Conservation (phyloP, 2,113 vertebrate species). For the Actenoides lindsayi region DNA sequence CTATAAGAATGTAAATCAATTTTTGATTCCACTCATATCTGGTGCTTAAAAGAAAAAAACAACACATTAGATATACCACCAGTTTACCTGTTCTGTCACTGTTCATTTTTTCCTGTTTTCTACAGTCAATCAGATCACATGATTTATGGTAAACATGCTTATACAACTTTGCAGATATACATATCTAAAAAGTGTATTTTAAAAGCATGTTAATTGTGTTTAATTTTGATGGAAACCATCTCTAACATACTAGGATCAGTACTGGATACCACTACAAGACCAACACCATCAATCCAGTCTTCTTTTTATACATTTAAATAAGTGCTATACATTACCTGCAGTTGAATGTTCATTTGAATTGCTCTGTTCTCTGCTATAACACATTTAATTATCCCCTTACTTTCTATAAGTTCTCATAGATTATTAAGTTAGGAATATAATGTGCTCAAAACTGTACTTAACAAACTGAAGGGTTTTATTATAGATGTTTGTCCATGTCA, state of each 20-base stretch:
- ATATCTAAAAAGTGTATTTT: background rate
- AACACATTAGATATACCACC: too few species aligned
- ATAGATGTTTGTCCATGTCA: background rate
- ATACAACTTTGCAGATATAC: rapidly evolving
- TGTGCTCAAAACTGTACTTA: background rate
- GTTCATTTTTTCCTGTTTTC: background rate
- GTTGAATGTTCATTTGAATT: background rate
- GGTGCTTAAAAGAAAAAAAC: background rate
- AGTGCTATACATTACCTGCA: background rate
- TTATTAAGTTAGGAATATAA: background rate
- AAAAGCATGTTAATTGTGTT: background rate
- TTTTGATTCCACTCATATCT: background rate
- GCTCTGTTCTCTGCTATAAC: background rate
- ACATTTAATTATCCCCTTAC: background rate
- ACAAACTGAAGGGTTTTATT: background rate
- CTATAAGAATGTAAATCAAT: background rate
- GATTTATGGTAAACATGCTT: rapidly evolving
- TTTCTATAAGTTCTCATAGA: background rate
- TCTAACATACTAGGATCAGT: background rate
- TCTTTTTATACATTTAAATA: background rate
- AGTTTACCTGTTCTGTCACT: background rate
- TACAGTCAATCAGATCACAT: background rate
- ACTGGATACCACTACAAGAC: background rate
- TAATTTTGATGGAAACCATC: background rate
- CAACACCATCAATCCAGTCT: background rate